Percentiles rank a stretch among this genome's conserved stretches.
Evolutionary conservation across 2,797 vertebrate genomes (phyloP).

Genomic region (Rhincodon typus): DNA sequence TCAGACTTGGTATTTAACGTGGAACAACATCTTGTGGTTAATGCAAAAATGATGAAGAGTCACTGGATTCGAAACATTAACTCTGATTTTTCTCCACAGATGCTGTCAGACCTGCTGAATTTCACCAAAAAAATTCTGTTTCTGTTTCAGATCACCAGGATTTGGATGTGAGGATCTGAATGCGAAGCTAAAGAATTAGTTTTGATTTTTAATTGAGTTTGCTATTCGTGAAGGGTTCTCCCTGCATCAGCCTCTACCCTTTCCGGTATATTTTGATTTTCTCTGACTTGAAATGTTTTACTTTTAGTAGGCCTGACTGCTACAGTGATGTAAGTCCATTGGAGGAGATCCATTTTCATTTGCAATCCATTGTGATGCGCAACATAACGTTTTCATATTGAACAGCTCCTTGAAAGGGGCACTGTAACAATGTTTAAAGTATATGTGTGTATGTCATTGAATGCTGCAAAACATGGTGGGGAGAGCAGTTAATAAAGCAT

Average conservation of each 20-base stretch:
- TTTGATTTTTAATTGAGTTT: background rate
- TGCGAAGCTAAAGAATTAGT: background rate
- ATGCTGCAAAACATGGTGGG: no score
- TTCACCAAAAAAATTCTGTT: background rate
- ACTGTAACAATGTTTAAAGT: no score
- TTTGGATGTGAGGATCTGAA: background rate
- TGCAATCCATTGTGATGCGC: no score
- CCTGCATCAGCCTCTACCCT: background rate
- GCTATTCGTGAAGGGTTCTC: background rate
- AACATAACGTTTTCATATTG: no score
- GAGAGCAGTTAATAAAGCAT: no score
- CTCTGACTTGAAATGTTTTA: background rate
- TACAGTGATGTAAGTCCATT: background rate
- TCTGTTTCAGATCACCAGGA: background rate
- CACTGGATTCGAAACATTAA: no score
- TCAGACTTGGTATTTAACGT: background rate
- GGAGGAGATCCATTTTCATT: background rate
- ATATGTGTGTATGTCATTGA: no score
- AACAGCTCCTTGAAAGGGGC: no score
- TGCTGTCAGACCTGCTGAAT: no score
- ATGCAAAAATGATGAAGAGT: no score
- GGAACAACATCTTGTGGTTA: background rate
- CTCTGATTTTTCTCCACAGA: no score
- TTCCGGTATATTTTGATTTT: background rate
- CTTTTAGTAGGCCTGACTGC: background rate